These are phyloP conservation scores for Pseudopipra pipra DNA, from an alignment of 2,113 vertebrate species.

Conservation along the genomic window DNA sequence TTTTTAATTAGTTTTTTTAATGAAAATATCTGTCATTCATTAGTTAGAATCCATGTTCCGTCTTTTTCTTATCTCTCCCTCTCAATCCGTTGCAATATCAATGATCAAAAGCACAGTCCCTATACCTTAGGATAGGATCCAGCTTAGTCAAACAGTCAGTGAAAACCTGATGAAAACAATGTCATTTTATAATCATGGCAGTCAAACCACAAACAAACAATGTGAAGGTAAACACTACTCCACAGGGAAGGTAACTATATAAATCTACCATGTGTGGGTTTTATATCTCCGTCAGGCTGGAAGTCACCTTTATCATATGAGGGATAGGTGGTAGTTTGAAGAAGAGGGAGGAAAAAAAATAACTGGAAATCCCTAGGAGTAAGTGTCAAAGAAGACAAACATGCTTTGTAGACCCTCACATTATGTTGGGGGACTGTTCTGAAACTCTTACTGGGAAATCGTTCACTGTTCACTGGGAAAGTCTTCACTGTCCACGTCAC, in stretches of 20 bases:
- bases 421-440: rapidly evolving
- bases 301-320: background rate
- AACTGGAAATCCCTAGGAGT: background rate
- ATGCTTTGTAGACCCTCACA: background rate
- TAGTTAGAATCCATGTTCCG: background rate
- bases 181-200: background rate
- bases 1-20: background rate
- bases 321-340: background rate
- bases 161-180: constrained; percentile 17
- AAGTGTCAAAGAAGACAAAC: background rate
- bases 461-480: too few species aligned
- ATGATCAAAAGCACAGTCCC: background rate
- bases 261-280: background rate
- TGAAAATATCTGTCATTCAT: background rate
- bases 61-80: background rate
- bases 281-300: background rate
- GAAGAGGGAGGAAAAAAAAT: background rate
- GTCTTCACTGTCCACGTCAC: background rate
- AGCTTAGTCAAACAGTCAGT: background rate
- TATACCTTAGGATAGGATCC: background rate
- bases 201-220: background rate
- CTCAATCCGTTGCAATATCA: background rate
- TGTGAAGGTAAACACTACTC: background rate
- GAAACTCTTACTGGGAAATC: background rate
- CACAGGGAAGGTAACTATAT: background rate